phyloP scores from a whole-genome alignment of 2,888 invertebrate genomes.

The Chorisops tibialis region DNA sequence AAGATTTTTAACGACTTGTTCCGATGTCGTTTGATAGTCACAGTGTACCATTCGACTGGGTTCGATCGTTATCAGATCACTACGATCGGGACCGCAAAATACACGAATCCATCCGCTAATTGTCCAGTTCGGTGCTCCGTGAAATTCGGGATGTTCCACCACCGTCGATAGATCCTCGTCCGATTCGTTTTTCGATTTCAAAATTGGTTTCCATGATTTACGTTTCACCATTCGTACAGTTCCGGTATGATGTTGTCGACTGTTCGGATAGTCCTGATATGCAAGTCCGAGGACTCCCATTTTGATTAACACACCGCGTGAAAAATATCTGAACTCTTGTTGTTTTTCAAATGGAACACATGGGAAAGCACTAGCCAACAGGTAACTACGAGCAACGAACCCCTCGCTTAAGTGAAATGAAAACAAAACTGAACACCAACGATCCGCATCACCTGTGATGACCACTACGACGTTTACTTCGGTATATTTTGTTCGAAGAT shows the following conservation, averaged over 20 bases:
- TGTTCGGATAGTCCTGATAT: constrained; percentile 13
- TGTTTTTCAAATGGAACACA: background rate
- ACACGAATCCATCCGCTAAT: constrained; percentile 35
- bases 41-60: constrained; percentile 37
- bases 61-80: constrained; percentile 34
- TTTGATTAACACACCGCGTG: background rate
- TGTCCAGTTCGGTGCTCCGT: background rate
- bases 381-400: constrained; percentile 19
- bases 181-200: constrained; percentile 13
- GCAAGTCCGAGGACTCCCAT: constrained; percentile 31
- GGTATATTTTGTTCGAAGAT: no score
- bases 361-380: background rate
- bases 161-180: background rate
- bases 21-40: constrained; percentile 28
- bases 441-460: constrained; percentile 24
- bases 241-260: constrained; percentile 11
- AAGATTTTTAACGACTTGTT: constrained; percentile 33
- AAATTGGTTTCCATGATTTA: constrained; percentile 27
- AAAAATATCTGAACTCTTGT: background rate
- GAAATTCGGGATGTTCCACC: background rate
- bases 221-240: constrained; percentile 30
- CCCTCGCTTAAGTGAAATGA: background rate
- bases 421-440: constrained; percentile 17
- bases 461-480: constrained; percentile 11
- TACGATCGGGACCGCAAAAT: constrained; percentile 36